Base-by-base conservation (phyloP, 2,113 vertebrate species). In the Callospermophilus lateralis region DNA sequence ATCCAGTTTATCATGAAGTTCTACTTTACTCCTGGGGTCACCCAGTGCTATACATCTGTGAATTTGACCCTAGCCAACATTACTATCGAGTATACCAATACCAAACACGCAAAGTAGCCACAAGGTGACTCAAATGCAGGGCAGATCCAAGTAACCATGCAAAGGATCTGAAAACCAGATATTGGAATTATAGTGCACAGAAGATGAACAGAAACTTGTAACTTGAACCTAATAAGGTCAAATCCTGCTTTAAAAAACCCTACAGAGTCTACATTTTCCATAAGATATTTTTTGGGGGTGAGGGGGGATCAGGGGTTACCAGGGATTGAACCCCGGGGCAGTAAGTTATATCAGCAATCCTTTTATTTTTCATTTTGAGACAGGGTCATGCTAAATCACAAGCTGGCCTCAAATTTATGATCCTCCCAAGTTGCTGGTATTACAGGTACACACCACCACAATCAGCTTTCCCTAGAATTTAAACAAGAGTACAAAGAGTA, bases 121-220 rank as follows among this genome's bases (percentile, higher is more conserved):
- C 32, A 72, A 80, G 9, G 55, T 70, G 83, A 74, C n/a, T 4
- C 6, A 85, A 20, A 84, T 6, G 1, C 13, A 70, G 28, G 42
- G 84, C 4, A 63, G 73, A 84, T 22, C 11, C 7, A 70, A 86
- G 90, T 3, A 39, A 24, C 19, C 61, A 22, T 34, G 48, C 58
- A 86, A 87, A 87, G 8, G 37, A 30, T 88, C 1, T 79, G 68
- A 93, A 93, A 96, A 85, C 10, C 30, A 37, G 24, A 79, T 58
- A 34, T 0, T 17, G 53, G 68, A 55, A 53, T 83, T 88, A 67
- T n/a, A 77, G 53, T 84, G 37, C 45, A 51, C 12, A 76, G 73
- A 83, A 90, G 16, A 48, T 48, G 4, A 8, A n/a, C 15, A 51
- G 13, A 89, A 79, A 94, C 24, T 92, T 94, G 4, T 65, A 24